Evolutionary conservation across 2,797 vertebrate species (phyloP), one percentile per base, ranked within the genome.

Genomic region (Pteropus rufus): DNA sequence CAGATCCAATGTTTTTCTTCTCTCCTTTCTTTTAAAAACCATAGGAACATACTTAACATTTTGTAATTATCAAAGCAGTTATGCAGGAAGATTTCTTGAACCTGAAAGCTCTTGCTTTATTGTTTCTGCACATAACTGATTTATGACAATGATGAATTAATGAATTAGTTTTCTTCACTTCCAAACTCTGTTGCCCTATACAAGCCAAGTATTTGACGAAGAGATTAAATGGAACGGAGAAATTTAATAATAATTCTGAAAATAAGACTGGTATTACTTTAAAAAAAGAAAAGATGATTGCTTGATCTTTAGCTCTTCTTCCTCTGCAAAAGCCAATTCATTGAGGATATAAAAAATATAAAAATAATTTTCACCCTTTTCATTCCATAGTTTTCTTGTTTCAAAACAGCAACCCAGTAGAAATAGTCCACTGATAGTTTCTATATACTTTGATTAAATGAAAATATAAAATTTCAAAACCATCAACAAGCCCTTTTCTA

Each of bases 301-400:
- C 23, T 89, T 92, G 8, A 75, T 49, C 90, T 76, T 97, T 93
- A 96, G 85, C 89, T 69, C 98, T 97, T 97, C 94, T 93, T 95
- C 93, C 88, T 97, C 44, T 95, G 93, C 84, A 97, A 96, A 97
- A 96, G 97, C 96, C 86, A 98, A 52, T 96, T 95, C 93, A 98
- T 97, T 97, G 95, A 98, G 85, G 79, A 92, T 60, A 8, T 12
- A 92, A 86, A 56, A 94, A 97, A 95, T 85, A 97, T 81, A 95
- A 97, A 97, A 88, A 98, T 96, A 89, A 97, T 97, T 96, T 97
- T 95, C 69, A 96, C 97, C 87, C 26, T 79, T 97, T 97, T 98
- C 84, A 96, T 95, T 97, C 4, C 7, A 52, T 92, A 97, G 94
- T 95, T 98, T 97, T 92, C 80, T 97, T 87, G 65, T 82, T 97